Evolutionary conservation across 2,113 vertebrate species (phyloP).

Genomic region (Oryzias javanicus): DNA sequence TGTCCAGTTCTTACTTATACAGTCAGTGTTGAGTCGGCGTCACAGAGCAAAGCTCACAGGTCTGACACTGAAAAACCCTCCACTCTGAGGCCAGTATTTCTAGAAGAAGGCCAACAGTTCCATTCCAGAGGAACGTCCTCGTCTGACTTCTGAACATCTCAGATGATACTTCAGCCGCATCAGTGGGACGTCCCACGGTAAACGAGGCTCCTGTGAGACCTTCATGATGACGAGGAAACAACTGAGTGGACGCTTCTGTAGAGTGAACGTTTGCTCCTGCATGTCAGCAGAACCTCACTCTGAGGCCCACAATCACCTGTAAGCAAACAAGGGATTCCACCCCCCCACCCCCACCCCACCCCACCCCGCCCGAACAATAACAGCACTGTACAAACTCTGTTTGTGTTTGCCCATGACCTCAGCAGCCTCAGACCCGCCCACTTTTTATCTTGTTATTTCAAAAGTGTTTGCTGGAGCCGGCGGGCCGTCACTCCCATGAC

Average conservation of each 20-base stretch:
- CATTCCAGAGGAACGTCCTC: too few species aligned
- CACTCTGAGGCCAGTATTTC: too few species aligned
- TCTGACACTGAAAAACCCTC: slow-evolving; percentile 27
- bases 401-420: slow-evolving; percentile 82
- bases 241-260: too few species aligned
- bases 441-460: slow-evolving; percentile 80
- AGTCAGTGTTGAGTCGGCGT: not conserved
- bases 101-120: not conserved
- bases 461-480: slow-evolving; percentile 76
- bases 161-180: too few species aligned
- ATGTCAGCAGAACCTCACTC: slow-evolving; percentile 54
- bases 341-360: too few species aligned
- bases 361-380: slow-evolving; percentile 86
- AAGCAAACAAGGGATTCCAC: slow-evolving; percentile 70
- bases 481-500: slow-evolving; percentile 68
- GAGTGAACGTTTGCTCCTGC: slow-evolving; percentile 63
- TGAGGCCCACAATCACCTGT: slow-evolving; percentile 64
- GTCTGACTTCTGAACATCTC: too few species aligned
- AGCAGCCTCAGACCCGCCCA: slow-evolving; percentile 46
- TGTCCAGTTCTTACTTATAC: too few species aligned
- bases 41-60: slow-evolving; percentile 28
- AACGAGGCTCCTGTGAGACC: too few species aligned
- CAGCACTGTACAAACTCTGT: slow-evolving; percentile 79
- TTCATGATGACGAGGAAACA: too few species aligned
- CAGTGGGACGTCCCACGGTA: too few species aligned